Base-by-base conservation (phyloP, 2,113 vertebrate genomes). In the Brevimyrus niger region DNA sequence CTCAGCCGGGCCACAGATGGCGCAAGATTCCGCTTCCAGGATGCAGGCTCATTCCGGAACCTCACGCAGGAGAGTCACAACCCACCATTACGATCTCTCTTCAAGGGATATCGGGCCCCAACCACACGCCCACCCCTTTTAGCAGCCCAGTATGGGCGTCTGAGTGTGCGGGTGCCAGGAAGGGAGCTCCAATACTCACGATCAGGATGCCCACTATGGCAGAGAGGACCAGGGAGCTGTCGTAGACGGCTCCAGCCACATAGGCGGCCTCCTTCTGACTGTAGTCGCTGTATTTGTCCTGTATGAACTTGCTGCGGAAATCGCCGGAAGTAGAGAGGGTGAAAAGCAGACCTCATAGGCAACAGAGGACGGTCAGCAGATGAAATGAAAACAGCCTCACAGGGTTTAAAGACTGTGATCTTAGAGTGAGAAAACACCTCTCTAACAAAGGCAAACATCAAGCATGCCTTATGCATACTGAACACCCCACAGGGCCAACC, bases 231-330 rank as follows among this genome's bases (percentile, higher is more conserved):
- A 97, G 91, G 11, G 94, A 97, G 86, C 94, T 95, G 94, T 97
- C 94, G 0, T 96, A 97, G 6, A 96, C 95, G 0, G 96, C 96
- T 9, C 96, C 97, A 0, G 94, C 96, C 1, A 97, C 92, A 1
- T 96, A 96, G 9, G 95, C 84, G 0, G 95, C 95, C 89, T 95
- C 94, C 92, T 96, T 95, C 93, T 97, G 97, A 87, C 93, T 96
- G 93, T 97, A 97, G 69, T 92, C 94, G 0, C 53, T 89, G 91
- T 97, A 97, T 90, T 98, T 97, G 92, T 97, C 96, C 93, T 97
- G 96, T 89, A 97, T 97, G 89, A 98, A 97, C 90, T 97, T 97
- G 93, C 96, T 98, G 92, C 15, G 2, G 73, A 80, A 80, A 80
- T 38, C 3, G 65, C 23, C 55, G 1, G 55, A 61, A n/a, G 8